Evolutionary conservation across 2,113 vertebrate species (phyloP), one percentile per base, ranked within the genome.

Genomic region (Cololabis saira): DNA sequence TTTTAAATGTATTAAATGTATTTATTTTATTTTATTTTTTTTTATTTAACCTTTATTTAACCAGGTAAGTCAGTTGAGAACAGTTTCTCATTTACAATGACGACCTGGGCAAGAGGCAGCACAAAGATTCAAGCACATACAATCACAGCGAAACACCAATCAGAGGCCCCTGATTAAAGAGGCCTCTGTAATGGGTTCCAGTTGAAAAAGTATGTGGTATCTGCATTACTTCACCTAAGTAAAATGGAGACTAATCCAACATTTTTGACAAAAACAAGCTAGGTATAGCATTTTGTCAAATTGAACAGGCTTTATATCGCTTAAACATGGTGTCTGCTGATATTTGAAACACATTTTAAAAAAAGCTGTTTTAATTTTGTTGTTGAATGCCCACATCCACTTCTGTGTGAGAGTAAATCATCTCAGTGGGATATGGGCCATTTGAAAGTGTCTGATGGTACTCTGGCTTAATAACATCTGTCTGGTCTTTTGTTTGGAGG

Each of bases 401-500:
- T 64, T 72, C 66, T 62, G 18, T 67, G 42, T 14, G 51, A 56
- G 66, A 69, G 67, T 68, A 75, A 81, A 71, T 70, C 19, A 42
- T 71, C 60, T 73, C 67, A 63, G 55, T 61, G 47, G 71, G 78
- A 69, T 70, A 64, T 65, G 62, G 61, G 53, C 33, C 56, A 53
- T 82, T 83, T 79, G 22, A 80, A 76, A 79, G 37, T 68, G 61
- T 76, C 44, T 60, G 63, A 67, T 58, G 54, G 71, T 53, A 52
- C 67, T 74, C 30, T 1, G 41, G 41, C 58, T 77, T 74, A 72
- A 71, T 78, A 80, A 76, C 78, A 62, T 53, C 62, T 69, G 70
- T 82, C 76, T 78, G 71, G 60, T 67, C 67, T 75, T 83, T 75
- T 55, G 41, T 84, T 71, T 15, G 48, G 44, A 37, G 45, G 51